Conservation (phyloP, 2,888 invertebrate species). For the Diarsia dahlii region DNA sequence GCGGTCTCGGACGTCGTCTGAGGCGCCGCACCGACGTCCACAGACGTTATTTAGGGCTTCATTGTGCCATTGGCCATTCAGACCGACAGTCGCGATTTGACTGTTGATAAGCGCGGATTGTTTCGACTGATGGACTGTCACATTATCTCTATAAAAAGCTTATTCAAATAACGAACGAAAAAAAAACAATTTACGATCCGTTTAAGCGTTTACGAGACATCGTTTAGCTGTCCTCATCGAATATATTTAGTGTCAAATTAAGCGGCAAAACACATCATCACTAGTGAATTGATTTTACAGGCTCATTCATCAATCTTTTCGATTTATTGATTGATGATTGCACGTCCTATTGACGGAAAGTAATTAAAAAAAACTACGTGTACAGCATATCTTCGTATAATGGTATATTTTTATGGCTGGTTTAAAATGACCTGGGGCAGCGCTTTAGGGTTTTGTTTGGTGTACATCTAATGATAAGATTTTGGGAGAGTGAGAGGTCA, state of each 20-base stretch:
- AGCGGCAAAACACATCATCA: slow-evolving; percentile 85
- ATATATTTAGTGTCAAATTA: slow-evolving; percentile 89
- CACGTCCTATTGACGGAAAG: slow-evolving; percentile 82
- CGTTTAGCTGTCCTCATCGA: slow-evolving; percentile 68
- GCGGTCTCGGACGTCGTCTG: slow-evolving; percentile 79
- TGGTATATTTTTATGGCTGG: slow-evolving; percentile 65
- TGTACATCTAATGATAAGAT: slow-evolving; percentile 29
- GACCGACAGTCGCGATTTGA: slow-evolving; percentile 82
- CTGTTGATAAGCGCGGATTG: slow-evolving; percentile 84
- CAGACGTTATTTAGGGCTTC: slow-evolving; percentile 88
- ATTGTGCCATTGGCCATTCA: slow-evolving; percentile 87
- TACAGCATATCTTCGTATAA: slow-evolving; percentile 75
- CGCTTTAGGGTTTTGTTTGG: slow-evolving; percentile 38
- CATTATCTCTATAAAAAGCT: slow-evolving; percentile 76
- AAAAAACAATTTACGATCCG: slow-evolving; percentile 61
- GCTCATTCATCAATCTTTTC: slow-evolving; percentile 86
- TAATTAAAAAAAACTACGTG: slow-evolving; percentile 87
- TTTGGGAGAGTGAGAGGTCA: slow-evolving; percentile 63
- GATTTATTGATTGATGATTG: slow-evolving; percentile 89
- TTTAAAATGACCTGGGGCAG: slow-evolving; percentile 65
- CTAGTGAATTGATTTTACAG: slow-evolving; percentile 85
- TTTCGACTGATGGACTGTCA: slow-evolving; percentile 87
- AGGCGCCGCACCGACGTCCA: slow-evolving; percentile 87
- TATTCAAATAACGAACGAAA: slow-evolving; percentile 65
- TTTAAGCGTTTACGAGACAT: slow-evolving; percentile 64